A percentile compares a stretch with the other conserved stretches of the same genome.
Evolutionary conservation across 2,113 vertebrate genomes (phyloP).

Genomic region (Xiphophorus maculatus): DNA sequence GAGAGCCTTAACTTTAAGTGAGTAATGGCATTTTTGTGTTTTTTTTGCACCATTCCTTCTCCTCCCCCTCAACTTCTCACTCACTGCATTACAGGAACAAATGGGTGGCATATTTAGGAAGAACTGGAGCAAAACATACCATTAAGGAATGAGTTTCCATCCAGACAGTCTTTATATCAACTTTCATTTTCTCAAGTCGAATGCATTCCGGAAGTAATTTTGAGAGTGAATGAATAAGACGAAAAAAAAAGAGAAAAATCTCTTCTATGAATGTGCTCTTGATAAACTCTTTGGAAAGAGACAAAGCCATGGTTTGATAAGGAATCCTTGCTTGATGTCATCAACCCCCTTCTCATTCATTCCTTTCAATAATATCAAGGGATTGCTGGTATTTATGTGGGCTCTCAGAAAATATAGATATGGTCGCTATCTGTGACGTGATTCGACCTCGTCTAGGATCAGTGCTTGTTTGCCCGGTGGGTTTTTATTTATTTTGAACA

Average conservation of each 20-base stretch:
- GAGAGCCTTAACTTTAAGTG: constrained; percentile 78
- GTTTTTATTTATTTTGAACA: not conserved
- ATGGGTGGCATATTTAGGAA: constrained; percentile 24
- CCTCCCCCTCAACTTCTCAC: no score
- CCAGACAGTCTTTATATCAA: constrained; percentile 12
- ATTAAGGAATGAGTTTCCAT: constrained; percentile 22
- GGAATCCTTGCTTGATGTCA: constrained; percentile 17
- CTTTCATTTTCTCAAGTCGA: constrained; percentile 29
- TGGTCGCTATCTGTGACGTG: constrained; percentile 27
- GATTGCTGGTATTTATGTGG: constrained; percentile 11
- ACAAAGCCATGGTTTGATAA: constrained; percentile 32
- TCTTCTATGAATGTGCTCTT: not conserved
- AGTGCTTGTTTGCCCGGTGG: constrained; percentile 33
- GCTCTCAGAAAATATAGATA: constrained; percentile 13
- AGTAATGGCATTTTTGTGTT: constrained; percentile 61
- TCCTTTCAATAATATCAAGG: constrained; percentile 29
- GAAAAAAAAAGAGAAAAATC: constrained; percentile 4
- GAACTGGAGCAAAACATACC: constrained; percentile 22
- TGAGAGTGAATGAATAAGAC: not conserved
- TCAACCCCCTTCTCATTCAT: constrained; percentile 8
- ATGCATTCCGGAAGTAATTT: constrained; percentile 27
- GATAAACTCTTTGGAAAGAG: constrained; percentile 20
- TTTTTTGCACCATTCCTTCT: constrained; percentile 17
- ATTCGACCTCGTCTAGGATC: constrained; percentile 9
- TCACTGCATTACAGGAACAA: constrained; percentile 18